Conservation (phyloP, 2,888 invertebrate genomes). For the Adelphocoris suturalis region DNA sequence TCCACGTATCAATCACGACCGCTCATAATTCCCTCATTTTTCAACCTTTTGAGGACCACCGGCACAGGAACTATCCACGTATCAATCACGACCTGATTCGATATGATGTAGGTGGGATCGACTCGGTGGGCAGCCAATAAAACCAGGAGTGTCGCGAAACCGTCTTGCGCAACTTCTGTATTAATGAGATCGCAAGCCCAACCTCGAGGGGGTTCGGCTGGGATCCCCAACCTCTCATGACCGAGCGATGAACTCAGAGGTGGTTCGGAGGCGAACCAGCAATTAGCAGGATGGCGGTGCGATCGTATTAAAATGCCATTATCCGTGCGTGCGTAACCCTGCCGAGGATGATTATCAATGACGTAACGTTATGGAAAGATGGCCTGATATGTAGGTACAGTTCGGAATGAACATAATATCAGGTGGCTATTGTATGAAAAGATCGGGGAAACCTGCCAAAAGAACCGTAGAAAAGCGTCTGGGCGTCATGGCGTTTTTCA, state of each 20-base stretch:
- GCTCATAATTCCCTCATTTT: too few relatives aligned
- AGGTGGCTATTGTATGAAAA: too few relatives aligned
- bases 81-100: neutral
- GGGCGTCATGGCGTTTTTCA: too few relatives aligned
- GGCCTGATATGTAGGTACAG: too few relatives aligned
- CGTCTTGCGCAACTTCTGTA: slow-evolving; percentile 30
- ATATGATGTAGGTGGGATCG: neutral
- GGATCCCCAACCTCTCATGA: slow-evolving; percentile 22
- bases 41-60: neutral
- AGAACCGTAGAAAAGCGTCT: too few relatives aligned
- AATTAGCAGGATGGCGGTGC: slow-evolving; percentile 14
- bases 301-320: slow-evolving; percentile 36
- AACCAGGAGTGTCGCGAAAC: slow-evolving; percentile 36
- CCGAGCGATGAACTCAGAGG: slow-evolving; percentile 23
- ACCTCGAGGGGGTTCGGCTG: neutral
- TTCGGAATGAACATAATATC: too few relatives aligned
- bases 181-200: slow-evolving; percentile 14
- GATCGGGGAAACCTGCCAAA: too few relatives aligned
- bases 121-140: neutral
- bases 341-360: neutral
- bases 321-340: neutral
- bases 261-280: neutral
- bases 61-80: neutral
- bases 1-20: neutral
- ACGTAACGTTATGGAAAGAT: neutral